phyloP scores from a whole-genome alignment of 2,113 vertebrate genomes.

The Cepphus grylle region DNA sequence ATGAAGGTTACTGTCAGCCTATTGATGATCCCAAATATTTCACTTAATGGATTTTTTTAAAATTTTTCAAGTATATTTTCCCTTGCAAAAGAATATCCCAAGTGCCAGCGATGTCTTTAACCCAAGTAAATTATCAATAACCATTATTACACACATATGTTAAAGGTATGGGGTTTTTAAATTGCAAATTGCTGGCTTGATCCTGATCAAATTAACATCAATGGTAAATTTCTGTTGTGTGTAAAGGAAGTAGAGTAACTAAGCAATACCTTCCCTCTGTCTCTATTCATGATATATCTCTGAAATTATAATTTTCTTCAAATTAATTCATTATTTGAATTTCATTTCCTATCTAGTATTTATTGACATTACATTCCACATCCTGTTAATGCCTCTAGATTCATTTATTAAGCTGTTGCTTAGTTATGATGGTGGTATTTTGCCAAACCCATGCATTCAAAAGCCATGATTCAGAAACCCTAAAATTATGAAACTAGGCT shows the following conservation, averaged over 20 bases:
- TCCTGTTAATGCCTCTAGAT: background rate
- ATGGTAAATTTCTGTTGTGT: background rate
- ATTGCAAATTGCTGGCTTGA: background rate
- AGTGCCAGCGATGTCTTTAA: background rate
- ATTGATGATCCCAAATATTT: background rate
- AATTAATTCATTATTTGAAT: slow-evolving; percentile 4
- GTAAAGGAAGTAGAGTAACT: background rate
- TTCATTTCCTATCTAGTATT: slow-evolving; percentile 2
- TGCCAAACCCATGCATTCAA: background rate
- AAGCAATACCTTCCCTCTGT: background rate
- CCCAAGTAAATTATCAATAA: background rate
- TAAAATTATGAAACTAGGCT: background rate
- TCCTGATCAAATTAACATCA: background rate
- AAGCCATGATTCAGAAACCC: background rate
- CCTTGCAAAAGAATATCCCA: background rate
- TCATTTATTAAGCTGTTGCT: slow-evolving; percentile 2
- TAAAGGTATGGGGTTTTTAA: background rate
- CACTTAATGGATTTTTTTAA: background rate
- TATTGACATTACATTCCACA: background rate
- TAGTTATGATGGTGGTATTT: background rate
- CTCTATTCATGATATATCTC: background rate
- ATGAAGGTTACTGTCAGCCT: background rate
- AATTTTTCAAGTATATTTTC: background rate
- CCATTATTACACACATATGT: background rate
- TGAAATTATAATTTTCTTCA: background rate